Evolutionary conservation across 2,797 vertebrate genomes (phyloP).

Genomic region (Lacerta agilis): DNA sequence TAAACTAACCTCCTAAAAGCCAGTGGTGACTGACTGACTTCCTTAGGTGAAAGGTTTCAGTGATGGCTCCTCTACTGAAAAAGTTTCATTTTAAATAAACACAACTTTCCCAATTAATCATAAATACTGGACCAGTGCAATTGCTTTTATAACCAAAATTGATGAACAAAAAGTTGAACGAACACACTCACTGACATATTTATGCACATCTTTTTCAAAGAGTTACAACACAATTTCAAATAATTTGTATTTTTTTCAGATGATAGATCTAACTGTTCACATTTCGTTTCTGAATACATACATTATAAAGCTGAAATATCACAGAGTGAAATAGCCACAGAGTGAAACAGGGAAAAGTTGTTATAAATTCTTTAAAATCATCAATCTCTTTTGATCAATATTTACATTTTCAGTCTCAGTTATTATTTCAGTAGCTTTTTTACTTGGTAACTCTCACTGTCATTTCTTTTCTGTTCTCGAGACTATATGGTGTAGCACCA

Average conservation of each 20-base stretch:
- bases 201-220: neutral
- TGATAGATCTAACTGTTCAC: neutral
- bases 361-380: neutral
- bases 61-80: neutral
- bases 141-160: neutral
- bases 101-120: neutral
- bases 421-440: slow-evolving; percentile 38
- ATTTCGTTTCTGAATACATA: neutral
- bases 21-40: neutral
- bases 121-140: neutral
- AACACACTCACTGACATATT: neutral
- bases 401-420: slow-evolving; percentile 25
- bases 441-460: neutral
- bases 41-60: neutral
- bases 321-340: neutral
- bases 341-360: neutral
- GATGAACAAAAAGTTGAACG: neutral
- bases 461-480: slow-evolving; percentile 34
- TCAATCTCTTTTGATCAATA: slow-evolving; percentile 31
- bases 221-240: neutral
- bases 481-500: neutral
- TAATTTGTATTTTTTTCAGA: neutral
- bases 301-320: neutral
- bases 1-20: neutral
- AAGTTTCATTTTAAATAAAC: no score